These are phyloP conservation scores for Paradoxurus hermaphroditus DNA, from an alignment of 2,113 vertebrate species.

Conservation along the genomic window DNA sequence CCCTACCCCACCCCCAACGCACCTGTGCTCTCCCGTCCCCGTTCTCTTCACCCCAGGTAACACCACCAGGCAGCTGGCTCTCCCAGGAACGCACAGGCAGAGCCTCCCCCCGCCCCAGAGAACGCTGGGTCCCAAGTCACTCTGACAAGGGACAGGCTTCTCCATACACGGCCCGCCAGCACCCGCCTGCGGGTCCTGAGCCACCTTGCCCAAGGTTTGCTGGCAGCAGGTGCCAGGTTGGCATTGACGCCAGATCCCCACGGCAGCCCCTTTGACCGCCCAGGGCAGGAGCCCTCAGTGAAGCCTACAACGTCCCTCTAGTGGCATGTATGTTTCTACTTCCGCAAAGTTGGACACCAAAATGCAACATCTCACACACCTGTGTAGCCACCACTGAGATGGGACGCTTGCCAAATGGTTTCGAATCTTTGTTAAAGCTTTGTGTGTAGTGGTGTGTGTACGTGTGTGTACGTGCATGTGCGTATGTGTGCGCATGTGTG, in stretches of 20 bases:
- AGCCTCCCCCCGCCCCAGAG: not conserved
- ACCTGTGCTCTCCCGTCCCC: not conserved
- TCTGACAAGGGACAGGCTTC: not conserved
- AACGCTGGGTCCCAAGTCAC: not conserved
- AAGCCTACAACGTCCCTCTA: not conserved
- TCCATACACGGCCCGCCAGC: not conserved
- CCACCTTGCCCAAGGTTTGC: not conserved
- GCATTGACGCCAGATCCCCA: not conserved
- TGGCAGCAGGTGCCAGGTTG: no score
- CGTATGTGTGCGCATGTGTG: no score
- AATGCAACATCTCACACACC: not conserved
- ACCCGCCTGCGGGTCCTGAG: no score
- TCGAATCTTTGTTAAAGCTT: not conserved
- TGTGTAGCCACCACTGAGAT: not conserved
- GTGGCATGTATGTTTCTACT: rapidly evolving
- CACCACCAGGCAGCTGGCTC: rapidly evolving
- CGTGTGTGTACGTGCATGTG: no score
- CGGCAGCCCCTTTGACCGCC: not conserved
- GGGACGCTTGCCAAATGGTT: not conserved
- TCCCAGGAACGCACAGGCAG: not conserved
- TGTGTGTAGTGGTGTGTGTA: not conserved
- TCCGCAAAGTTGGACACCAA: not conserved
- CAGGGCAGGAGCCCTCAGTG: not conserved
- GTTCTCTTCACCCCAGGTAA: no score
- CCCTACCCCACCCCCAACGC: not conserved